Conservation (phyloP, 2,797 vertebrate genomes). For the Labroides dimidiatus region DNA sequence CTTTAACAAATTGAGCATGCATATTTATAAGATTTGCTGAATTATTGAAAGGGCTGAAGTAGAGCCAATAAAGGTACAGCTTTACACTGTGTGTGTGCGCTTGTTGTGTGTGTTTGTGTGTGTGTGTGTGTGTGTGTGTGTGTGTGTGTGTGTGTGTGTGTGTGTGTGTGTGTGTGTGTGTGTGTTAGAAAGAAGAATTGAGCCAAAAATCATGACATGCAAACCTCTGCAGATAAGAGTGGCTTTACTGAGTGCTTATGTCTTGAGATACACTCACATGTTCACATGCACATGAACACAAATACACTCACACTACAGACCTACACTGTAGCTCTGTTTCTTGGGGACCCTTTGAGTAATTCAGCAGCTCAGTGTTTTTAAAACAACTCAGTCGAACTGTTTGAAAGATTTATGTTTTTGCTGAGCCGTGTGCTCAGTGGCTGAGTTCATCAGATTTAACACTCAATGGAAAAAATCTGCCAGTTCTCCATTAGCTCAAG, state of each 20-base stretch:
- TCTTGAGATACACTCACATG: not conserved
- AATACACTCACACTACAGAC: not conserved
- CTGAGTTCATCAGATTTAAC: not conserved
- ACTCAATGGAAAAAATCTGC: not conserved
- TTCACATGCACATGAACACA: not conserved
- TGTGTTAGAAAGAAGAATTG: not conserved
- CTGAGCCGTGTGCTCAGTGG: not conserved
- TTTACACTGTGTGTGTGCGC: not conserved
- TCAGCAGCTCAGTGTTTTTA: constrained; percentile 32
- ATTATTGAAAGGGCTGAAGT: constrained; percentile 74
- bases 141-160: too few species aligned
- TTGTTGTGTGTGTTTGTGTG: too few species aligned
- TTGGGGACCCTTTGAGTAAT: constrained; percentile 30
- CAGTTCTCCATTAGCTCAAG: too few species aligned
- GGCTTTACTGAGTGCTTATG: not conserved
- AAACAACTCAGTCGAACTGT: constrained; percentile 5
- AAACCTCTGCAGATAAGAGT: constrained; percentile 13
- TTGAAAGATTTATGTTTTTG: constrained; percentile 19
- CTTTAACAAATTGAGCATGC: constrained; percentile 63
- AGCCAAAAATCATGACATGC: constrained; percentile 9
- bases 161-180: not conserved
- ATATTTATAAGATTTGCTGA: constrained; percentile 71
- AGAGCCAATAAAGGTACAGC: constrained; percentile 46
- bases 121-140: constrained; percentile 11
- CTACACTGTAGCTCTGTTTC: not conserved